Percentiles rank a stretch among this genome's conserved stretches.
Evolutionary conservation across 2,797 vertebrate species (phyloP).

Genomic region (Rhynchonycteris naso): DNA sequence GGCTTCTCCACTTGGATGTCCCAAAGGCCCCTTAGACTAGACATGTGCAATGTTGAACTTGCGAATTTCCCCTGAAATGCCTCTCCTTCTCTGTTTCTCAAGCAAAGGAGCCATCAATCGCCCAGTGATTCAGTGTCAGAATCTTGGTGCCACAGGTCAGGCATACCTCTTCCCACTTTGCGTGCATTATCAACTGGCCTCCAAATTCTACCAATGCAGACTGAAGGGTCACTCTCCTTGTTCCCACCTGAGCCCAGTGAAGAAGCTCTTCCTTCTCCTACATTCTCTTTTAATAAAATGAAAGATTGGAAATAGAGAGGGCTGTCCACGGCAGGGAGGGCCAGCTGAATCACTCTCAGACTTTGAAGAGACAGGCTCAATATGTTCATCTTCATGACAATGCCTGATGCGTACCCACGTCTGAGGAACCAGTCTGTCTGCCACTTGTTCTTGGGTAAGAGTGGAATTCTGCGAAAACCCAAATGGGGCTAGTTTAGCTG

Average conservation of each 20-base stretch:
- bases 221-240: neutral
- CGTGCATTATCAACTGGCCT: neutral
- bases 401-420: too few species aligned
- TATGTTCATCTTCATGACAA: too few species aligned
- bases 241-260: neutral
- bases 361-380: too few species aligned
- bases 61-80: neutral
- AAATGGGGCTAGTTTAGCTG: too few species aligned
- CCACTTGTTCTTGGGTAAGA: too few species aligned
- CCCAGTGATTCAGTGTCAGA: neutral
- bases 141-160: neutral
- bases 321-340: neutral
- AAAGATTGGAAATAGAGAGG: neutral
- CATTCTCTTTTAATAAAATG: neutral
- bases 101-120: neutral
- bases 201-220: neutral
- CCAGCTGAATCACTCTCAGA: neutral
- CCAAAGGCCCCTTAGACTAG: neutral
- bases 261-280: neutral
- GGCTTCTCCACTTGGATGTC: neutral
- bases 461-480: too few species aligned
- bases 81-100: neutral
- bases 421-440: too few species aligned
- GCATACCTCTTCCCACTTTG: neutral
- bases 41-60: neutral